phyloP scores from a whole-genome alignment of 2,797 vertebrate genomes.

The Chromobotia macracanthus region DNA sequence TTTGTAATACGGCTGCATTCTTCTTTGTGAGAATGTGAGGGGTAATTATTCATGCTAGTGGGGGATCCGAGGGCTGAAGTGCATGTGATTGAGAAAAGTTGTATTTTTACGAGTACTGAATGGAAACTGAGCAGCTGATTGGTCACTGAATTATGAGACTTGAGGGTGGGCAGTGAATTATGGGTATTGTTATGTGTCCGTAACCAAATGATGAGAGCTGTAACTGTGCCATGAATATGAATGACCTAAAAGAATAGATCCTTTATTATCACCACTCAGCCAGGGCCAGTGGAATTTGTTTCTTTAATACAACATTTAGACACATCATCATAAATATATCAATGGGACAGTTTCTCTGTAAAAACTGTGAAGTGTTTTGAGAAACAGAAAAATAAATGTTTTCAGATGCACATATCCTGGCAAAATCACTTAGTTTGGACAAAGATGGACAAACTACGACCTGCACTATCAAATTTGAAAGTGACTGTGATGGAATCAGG shows the following conservation, averaged over 20 bases:
- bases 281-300: not conserved
- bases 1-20: conserved; percentile 48
- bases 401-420: too few species aligned
- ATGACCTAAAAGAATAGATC: too few species aligned
- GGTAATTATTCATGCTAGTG: conserved; percentile 52
- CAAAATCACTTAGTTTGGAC: too few species aligned
- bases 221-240: too few species aligned
- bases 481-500: too few species aligned
- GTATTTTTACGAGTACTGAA: conserved; percentile 17
- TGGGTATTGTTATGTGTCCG: conserved; percentile 16
- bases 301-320: not conserved
- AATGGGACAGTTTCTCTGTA: not conserved
- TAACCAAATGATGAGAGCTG: conserved; percentile 18
- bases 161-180: conserved; percentile 1
- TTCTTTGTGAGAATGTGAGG: conserved; percentile 46
- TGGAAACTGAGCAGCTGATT: conserved; percentile 23
- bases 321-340: not conserved
- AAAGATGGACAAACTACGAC: too few species aligned
- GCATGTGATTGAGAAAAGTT: conserved; percentile 33
- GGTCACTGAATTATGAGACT: conserved; percentile 25
- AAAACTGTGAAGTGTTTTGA: not conserved
- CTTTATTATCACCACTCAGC: too few species aligned
- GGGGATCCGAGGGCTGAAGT: conserved; percentile 44
- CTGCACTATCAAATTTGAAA: too few species aligned
- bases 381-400: too few species aligned